Percentiles rank a stretch among this genome's conserved stretches.
These are phyloP conservation scores for Pollenia angustigena DNA, from an alignment of 2,888 invertebrate genomes.

Conservation along the genomic window DNA sequence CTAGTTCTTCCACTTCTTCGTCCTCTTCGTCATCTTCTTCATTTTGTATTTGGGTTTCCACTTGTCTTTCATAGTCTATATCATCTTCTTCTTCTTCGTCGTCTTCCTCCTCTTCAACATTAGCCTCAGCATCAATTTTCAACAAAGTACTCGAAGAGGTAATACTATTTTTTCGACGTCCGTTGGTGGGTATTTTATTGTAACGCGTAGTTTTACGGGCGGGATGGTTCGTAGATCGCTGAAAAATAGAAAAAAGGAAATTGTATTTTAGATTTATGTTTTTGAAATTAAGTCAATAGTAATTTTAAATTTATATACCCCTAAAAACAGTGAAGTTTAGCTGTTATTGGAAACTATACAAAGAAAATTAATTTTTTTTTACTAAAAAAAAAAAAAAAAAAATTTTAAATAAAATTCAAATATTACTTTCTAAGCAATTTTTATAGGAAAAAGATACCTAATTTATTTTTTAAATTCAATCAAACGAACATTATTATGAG, in stretches of 20 bases:
- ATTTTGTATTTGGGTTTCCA: background rate
- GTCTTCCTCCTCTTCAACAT: conserved; percentile 75
- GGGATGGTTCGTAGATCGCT: conserved; percentile 81
- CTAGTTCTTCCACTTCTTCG: conserved; percentile 54
- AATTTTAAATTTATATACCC: too few relatives aligned
- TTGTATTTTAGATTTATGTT: too few relatives aligned
- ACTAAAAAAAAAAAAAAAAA: too few relatives aligned
- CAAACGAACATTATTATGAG: too few relatives aligned
- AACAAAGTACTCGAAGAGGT: conserved; percentile 75
- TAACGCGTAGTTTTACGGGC: conserved; percentile 81
- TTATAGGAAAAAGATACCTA: too few relatives aligned
- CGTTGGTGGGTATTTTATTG: conserved; percentile 80
- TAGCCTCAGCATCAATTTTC: conserved; percentile 77
- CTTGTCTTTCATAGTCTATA: conserved; percentile 69
- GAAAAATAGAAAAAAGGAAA: conserved; percentile 40
- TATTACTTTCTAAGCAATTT: too few relatives aligned
- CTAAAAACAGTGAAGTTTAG: too few relatives aligned
- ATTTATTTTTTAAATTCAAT: too few relatives aligned
- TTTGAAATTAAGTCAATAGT: too few relatives aligned
- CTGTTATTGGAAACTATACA: too few relatives aligned
- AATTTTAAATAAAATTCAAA: too few relatives aligned
- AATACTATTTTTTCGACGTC: conserved; percentile 67
- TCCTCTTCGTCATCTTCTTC: conserved; percentile 43
- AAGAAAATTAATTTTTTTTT: too few relatives aligned
- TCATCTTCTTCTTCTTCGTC: conserved; percentile 77